Evolutionary conservation across 37 sponge, comb jelly and placozoan species (phyloP).

Genomic region (Petrosia ficiformis): DNA sequence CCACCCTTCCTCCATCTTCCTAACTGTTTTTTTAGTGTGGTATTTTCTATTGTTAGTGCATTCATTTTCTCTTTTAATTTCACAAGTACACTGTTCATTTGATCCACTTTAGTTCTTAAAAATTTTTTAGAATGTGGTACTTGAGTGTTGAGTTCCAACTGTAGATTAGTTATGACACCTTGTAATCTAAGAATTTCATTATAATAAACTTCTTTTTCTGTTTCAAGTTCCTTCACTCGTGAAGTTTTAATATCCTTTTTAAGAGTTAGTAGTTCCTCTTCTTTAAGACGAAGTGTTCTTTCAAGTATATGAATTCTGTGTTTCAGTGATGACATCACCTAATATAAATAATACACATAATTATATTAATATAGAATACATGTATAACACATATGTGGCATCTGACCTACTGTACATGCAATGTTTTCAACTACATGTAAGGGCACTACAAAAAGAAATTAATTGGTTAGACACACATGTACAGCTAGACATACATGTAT

Average conservation of each 20-base stretch:
- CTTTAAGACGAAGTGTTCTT: slow-evolving; percentile 52
- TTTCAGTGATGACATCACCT: slow-evolving; percentile 38
- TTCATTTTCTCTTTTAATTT: slow-evolving; percentile 39
- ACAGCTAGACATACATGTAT: too few species aligned
- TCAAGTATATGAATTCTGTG: slow-evolving; percentile 47
- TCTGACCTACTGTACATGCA: too few species aligned
- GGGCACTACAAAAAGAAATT: not conserved
- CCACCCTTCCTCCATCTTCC: not conserved
- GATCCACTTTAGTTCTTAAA: slow-evolving; percentile 21
- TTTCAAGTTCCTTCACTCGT: slow-evolving; percentile 32
- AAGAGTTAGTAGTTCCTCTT: slow-evolving; percentile 17
- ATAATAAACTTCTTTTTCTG: slow-evolving; percentile 32
- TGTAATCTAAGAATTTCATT: slow-evolving; percentile 32
- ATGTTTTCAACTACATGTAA: too few species aligned
- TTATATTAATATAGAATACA: not conserved
- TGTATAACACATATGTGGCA: not conserved
- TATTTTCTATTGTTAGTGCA: slow-evolving; percentile 15
- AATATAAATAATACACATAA: too few species aligned
- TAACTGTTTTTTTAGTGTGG: slow-evolving; percentile 7
- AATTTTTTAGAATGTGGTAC: slow-evolving; percentile 22
- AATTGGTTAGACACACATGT: too few species aligned
- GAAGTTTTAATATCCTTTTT: slow-evolving; percentile 12
- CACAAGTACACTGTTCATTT: slow-evolving; percentile 41
- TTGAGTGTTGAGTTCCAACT: not conserved
- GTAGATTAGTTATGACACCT: not conserved